These are phyloP conservation scores for Orestias chungarensis DNA, from an alignment of 2,797 vertebrate species.

Conservation along the genomic window DNA sequence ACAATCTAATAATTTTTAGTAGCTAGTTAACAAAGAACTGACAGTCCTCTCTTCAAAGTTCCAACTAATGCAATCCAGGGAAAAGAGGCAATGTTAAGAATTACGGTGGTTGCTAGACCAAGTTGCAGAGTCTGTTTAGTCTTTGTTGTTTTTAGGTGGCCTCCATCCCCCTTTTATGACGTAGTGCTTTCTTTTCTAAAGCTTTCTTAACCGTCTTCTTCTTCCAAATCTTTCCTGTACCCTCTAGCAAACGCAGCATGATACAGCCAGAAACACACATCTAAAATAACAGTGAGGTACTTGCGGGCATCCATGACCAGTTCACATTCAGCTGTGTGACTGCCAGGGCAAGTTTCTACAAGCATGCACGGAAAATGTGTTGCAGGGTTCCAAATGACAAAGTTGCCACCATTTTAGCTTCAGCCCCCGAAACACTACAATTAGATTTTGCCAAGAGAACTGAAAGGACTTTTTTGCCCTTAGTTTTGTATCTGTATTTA, in stretches of 20 bases:
- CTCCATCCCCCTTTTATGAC: neutral
- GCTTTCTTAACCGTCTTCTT: neutral
- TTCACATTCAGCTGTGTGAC: neutral
- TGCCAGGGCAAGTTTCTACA: neutral
- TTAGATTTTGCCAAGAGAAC: neutral
- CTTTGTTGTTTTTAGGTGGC: neutral
- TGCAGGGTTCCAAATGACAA: neutral
- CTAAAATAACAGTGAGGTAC: neutral
- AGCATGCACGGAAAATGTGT: neutral
- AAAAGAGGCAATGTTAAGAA: neutral
- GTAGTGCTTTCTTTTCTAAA: neutral
- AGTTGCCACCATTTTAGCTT: neutral
- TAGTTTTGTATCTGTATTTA: neutral
- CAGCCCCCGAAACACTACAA: neutral
- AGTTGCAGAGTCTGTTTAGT: neutral
- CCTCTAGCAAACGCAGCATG: neutral
- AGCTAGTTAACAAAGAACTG: slow-evolving; percentile 1
- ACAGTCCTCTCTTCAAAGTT: neutral
- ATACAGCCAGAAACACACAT: neutral
- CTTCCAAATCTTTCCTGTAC: neutral
- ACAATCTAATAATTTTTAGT: neutral
- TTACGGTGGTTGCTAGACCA: neutral
- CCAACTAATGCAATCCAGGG: neutral
- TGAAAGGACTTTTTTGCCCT: neutral
- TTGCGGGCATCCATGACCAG: neutral